Evolutionary conservation across 2,888 invertebrate genomes (phyloP).

Genomic region (Melikaiella ostensackeni): DNA sequence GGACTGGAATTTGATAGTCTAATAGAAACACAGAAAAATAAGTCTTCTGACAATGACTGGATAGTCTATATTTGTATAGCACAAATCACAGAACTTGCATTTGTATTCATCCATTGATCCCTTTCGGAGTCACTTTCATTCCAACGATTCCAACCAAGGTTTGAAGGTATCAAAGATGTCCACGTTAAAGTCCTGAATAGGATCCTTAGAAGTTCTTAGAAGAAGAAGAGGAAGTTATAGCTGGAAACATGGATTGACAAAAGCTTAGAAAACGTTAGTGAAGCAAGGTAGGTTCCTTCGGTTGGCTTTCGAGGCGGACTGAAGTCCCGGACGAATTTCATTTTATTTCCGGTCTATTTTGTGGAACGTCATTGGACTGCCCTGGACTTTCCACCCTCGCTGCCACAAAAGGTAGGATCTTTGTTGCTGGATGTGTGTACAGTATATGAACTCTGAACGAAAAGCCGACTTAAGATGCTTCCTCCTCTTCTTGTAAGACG

Average conservation of each 20-base stretch:
- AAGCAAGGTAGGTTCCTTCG: conserved; percentile 47
- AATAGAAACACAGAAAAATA: too few species aligned
- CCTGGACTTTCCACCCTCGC: conserved; percentile 28
- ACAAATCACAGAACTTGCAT: too few species aligned
- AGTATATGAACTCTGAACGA: conserved; percentile 16
- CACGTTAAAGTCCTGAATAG: background rate
- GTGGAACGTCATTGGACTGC: conserved; percentile 53
- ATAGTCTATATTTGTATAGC: too few species aligned
- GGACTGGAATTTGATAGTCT: too few species aligned
- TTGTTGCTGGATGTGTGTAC: conserved; percentile 18
- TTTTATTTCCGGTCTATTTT: conserved; percentile 69
- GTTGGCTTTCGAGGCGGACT: conserved; percentile 57
- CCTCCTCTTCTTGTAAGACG: conserved; percentile 12
- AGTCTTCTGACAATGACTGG: too few species aligned
- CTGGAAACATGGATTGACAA: conserved; percentile 50
- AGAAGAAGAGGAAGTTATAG: conserved; percentile 42
- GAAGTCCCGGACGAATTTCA: conserved; percentile 61
- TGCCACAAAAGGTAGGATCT: conserved; percentile 26
- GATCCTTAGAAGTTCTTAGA: conserved; percentile 15
- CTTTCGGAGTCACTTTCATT: too few species aligned
- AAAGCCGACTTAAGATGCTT: conserved; percentile 12
- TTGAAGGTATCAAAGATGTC: background rate
- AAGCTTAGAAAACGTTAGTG: conserved; percentile 59
- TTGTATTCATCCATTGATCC: too few species aligned
- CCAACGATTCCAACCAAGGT: too few species aligned